Conservation (phyloP, 2,113 vertebrate genomes). For the Regulus satrapa region DNA sequence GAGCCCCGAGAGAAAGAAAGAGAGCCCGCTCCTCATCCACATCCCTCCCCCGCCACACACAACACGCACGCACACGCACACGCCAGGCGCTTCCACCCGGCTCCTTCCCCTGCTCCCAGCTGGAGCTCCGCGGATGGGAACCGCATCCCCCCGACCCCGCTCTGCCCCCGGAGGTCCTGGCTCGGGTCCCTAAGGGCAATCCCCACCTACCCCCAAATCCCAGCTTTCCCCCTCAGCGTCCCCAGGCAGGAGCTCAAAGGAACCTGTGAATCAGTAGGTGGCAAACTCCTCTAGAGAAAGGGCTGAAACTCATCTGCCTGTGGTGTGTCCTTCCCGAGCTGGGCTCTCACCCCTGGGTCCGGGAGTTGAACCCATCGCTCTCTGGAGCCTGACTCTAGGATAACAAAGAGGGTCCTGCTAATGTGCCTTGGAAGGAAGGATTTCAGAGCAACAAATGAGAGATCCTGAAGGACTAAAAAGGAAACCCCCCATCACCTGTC, state of each 20-base stretch:
- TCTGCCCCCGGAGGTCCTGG: not conserved
- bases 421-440: not conserved
- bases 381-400: constrained; percentile 4
- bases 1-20: constrained; percentile 67
- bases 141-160: not conserved
- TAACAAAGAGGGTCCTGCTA: constrained; percentile 23
- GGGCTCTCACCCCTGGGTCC: constrained; percentile 29
- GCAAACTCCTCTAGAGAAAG: constrained; percentile 63
- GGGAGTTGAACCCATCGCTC: not conserved
- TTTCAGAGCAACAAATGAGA: not conserved
- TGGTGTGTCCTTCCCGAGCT: not conserved
- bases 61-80: constrained; percentile 13
- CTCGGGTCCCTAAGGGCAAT: not conserved
- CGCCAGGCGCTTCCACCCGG: not conserved
- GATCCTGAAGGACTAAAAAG: not conserved
- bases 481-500: not conserved
- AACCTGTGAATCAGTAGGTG: constrained; percentile 61
- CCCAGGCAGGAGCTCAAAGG: not conserved
- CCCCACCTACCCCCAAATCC: not conserved
- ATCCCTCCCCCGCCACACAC: constrained; percentile 62
- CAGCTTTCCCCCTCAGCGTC: not conserved
- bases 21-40: constrained; percentile 73
- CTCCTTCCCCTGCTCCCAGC: not conserved
- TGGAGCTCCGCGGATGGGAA: not conserved
- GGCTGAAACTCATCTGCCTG: not conserved